Percentiles rank a stretch among this genome's conserved stretches.
These are phyloP conservation scores for Corythornis vintsioides DNA, from an alignment of 2,113 vertebrate species.

Conservation along the genomic window DNA sequence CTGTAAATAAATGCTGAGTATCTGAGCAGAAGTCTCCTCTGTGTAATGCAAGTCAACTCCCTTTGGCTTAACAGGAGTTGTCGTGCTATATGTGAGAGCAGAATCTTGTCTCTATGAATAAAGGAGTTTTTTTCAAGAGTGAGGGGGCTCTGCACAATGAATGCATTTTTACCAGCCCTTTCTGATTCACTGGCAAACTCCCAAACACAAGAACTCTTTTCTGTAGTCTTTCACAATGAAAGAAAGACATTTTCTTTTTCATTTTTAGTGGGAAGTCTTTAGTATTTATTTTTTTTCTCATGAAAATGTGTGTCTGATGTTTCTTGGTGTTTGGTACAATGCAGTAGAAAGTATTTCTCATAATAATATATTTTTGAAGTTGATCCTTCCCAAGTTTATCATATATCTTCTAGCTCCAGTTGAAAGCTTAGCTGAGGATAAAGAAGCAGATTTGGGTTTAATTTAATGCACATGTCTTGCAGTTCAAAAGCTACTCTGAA, in stretches of 20 bases:
- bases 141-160: conserved; percentile 69
- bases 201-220: conserved; percentile 61
- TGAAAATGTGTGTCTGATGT: background rate
- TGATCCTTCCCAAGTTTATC: background rate
- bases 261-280: conserved; percentile 62
- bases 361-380: background rate
- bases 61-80: conserved; percentile 48
- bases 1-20: conserved; percentile 32
- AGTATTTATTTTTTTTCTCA: background rate
- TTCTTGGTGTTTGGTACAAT: background rate
- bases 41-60: background rate
- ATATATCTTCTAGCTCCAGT: background rate
- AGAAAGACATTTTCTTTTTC: conserved; percentile 64
- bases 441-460: background rate
- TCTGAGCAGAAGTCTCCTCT: conserved; percentile 4
- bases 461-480: background rate
- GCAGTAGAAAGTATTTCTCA: conserved; percentile 16
- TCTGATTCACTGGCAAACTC: conserved; percentile 61
- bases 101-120: conserved; percentile 58
- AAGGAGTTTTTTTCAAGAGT: conserved; percentile 56
- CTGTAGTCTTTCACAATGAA: conserved; percentile 65
- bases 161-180: conserved; percentile 65
- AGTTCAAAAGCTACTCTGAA: conserved; percentile 40
- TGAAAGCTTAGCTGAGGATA: background rate
- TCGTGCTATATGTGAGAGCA: conserved; percentile 21